These are phyloP conservation scores for Poeciliopsis retropinna DNA, from an alignment of 2,113 vertebrate genomes.

Conservation along the genomic window DNA sequence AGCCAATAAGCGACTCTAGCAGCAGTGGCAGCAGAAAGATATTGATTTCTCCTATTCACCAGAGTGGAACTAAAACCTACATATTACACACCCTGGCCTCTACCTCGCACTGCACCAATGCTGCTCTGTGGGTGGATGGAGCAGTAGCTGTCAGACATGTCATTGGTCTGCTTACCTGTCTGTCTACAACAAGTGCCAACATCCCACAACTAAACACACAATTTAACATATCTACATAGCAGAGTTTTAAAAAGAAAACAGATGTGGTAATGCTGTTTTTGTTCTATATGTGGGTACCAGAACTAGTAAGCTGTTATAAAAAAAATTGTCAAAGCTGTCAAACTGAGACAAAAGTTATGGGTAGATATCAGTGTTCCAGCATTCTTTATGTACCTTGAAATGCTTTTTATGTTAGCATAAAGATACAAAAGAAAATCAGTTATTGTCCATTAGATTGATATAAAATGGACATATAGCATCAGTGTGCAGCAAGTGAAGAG, in stretches of 20 bases:
- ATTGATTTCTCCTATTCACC: slow-evolving; percentile 76
- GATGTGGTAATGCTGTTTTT: slow-evolving; percentile 6
- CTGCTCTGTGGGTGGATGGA: slow-evolving; percentile 34
- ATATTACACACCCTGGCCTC: slow-evolving; percentile 69
- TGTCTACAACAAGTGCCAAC: slow-evolving; percentile 40
- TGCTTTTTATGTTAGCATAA: no score
- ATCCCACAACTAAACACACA: slow-evolving; percentile 15
- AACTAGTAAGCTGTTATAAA: no score
- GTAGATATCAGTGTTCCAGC: no score
- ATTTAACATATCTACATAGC: slow-evolving; percentile 1
- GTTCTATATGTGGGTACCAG: neutral
- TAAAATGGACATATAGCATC: no score
- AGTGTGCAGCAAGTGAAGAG: neutral
- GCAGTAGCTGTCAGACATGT: slow-evolving; percentile 45
- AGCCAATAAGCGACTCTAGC: slow-evolving; percentile 74
- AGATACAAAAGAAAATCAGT: no score
- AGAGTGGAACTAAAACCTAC: slow-evolving; percentile 79
- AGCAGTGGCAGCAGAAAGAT: slow-evolving; percentile 69
- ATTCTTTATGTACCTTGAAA: no score
- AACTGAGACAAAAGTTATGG: neutral
- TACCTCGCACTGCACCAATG: slow-evolving; percentile 46
- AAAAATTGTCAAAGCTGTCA: neutral
- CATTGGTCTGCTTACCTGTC: slow-evolving; percentile 59
- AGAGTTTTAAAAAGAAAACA: slow-evolving; percentile 60
- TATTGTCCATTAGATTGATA: no score